Conservation (phyloP, 2,797 vertebrate species). For the Darevskia mixta region DNA sequence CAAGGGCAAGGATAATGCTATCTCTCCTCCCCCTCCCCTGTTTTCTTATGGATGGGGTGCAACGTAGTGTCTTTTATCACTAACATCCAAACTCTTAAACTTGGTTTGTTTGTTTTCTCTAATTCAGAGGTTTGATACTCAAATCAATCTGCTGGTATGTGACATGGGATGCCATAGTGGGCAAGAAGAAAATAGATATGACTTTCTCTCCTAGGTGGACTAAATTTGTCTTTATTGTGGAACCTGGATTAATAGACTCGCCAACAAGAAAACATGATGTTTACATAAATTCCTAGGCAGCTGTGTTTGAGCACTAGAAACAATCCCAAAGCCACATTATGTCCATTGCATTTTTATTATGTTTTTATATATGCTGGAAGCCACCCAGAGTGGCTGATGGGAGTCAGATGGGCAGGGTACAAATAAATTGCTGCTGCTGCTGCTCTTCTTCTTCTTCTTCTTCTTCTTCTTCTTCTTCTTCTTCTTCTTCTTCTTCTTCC, state of each 20-base stretch:
- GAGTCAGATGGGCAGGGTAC: too few relatives aligned
- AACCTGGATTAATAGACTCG: background rate
- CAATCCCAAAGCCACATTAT: background rate
- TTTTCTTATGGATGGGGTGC: background rate
- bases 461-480: too few relatives aligned
- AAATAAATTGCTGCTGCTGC: too few relatives aligned
- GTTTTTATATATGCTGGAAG: too few relatives aligned
- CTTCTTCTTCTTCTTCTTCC: too few relatives aligned
- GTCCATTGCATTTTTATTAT: too few relatives aligned
- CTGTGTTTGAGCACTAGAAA: background rate
- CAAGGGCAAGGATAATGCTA: too few relatives aligned
- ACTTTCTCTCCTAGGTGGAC: background rate
- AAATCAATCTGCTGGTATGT: background rate
- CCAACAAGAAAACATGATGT: background rate
- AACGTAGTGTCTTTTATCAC: background rate
- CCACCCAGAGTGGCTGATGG: too few relatives aligned
- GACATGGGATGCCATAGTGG: background rate
- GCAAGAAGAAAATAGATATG: background rate
- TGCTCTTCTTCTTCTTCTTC: too few relatives aligned
- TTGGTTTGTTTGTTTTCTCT: too few relatives aligned
- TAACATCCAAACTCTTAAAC: background rate
- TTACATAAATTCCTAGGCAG: background rate
- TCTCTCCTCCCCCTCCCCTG: background rate
- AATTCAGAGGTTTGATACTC: background rate
- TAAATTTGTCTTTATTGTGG: background rate